phyloP scores from a whole-genome alignment of 2,888 invertebrate species.

The Diplazon laetatorius region DNA sequence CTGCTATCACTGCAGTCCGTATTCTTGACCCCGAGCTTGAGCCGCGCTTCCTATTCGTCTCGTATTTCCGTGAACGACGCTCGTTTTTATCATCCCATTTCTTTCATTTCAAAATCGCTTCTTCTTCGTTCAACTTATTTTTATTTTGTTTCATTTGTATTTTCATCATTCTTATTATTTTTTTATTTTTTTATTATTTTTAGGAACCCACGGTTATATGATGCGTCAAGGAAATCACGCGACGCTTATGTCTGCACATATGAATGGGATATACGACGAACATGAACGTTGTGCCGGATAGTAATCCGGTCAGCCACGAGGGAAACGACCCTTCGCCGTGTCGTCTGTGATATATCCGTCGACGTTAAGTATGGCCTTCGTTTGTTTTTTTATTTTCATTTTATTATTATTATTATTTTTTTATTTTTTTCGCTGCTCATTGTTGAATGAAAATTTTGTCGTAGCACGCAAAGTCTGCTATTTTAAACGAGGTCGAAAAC shows the following conservation, averaged over 20 bases:
- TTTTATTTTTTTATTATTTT: constrained; percentile 9
- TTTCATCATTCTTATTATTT: constrained; percentile 17
- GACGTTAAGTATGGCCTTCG: no score
- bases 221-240: constrained; percentile 68
- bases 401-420: no score
- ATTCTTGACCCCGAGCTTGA: constrained; percentile 33
- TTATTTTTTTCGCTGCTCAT: constrained; percentile 29
- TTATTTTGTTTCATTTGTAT: constrained; percentile 1
- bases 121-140: background rate
- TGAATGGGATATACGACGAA: constrained; percentile 48
- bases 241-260: constrained; percentile 70
- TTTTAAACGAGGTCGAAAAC: constrained; percentile 49
- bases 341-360: no score
- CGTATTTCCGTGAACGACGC: constrained; percentile 67
- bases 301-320: constrained; percentile 52
- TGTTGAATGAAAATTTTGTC: constrained; percentile 28
- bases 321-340: constrained; percentile 64
- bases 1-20: constrained; percentile 46
- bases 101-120: constrained; percentile 46
- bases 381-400: no score
- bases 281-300: constrained; percentile 16
- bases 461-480: constrained; percentile 18
- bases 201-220: constrained; percentile 71
- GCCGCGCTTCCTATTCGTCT: constrained; percentile 69
- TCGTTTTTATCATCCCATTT: constrained; percentile 53